Evolutionary conservation across 1,140 invertebrate species (phyloP), one percentile per base, ranked within the genome.

Genomic region (Caenorhabditis tropicalis): DNA sequence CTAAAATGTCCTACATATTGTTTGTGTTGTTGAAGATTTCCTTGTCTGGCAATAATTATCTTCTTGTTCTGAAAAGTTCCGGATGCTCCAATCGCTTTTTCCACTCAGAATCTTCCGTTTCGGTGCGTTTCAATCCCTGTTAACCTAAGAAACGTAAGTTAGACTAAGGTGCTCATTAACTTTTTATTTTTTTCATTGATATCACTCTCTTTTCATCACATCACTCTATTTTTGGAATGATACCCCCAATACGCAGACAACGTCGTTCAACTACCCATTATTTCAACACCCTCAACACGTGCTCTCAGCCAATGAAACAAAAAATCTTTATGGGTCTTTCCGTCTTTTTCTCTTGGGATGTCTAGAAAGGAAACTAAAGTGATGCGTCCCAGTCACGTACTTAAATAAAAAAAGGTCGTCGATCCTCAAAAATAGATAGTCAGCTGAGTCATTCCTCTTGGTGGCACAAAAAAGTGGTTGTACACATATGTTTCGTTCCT

Each of bases 401-500:
- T 65, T 10, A 1, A 15, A 65, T 19, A 36, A 65, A 65, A 65
- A 65, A 65, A 65, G n/a, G 12, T n/a, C 21, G 7, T n/a, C 9
- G 6, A 29, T 65, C 31, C n/a, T 39, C 4, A 15, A 36, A 65
- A 36, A 65, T 65, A 36, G 58, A 65, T 39, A 65, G 58, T 65
- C 58, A 65, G 58, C 58, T 65, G 58, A 65, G 58, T 65, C 58
- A 65, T 33, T 65, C 12, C 12, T 65, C 53, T n/a, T 56, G 9
- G 29, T 65, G n/a, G 15, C 19, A 39, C n/a, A 65, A 36, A 65
- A 65, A 19, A 4, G n/a, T 9, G 27, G 58, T 65, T 36, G 58
- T 65, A 65, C 1, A 16, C 19, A 15, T 65, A 12, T 36, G 19
- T 24, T 19, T 27, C 7, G 27, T 27, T 27, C 24, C 2, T 27